These are phyloP conservation scores for Amphiprion ocellaris DNA, from an alignment of 2,113 vertebrate genomes.

Conservation along the genomic window DNA sequence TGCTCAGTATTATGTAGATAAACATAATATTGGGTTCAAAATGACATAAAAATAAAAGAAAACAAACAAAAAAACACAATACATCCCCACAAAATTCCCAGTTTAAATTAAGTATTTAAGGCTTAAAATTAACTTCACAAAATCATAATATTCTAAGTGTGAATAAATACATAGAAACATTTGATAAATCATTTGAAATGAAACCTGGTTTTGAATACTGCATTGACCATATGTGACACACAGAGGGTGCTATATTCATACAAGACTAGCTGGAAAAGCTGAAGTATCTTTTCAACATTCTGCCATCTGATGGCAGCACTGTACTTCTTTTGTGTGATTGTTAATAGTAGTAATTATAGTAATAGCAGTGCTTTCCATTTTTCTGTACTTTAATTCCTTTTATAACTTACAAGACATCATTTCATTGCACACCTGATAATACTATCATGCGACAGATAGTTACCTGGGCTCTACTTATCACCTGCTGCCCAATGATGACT, in stretches of 20 bases:
- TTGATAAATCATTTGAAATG: neutral
- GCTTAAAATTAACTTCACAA: neutral
- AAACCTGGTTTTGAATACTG: slow-evolving; percentile 8
- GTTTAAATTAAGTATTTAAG: neutral
- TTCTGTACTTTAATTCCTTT: neutral
- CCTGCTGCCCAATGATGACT: neutral
- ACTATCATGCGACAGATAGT: neutral
- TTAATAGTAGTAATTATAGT: neutral
- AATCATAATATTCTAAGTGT: neutral
- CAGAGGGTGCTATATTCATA: slow-evolving; percentile 58
- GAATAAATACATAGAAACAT: neutral
- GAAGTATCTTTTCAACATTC: neutral
- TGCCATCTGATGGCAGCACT: slow-evolving; percentile 68
- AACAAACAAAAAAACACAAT: no score
- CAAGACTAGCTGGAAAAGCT: neutral
- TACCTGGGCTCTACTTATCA: neutral
- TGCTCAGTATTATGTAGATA: no score
- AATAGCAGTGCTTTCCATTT: neutral
- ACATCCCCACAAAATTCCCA: neutral
- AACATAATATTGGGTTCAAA: no score
- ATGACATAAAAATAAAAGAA: no score
- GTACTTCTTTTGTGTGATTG: slow-evolving; percentile 8
- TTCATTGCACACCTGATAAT: neutral
- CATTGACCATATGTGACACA: neutral
- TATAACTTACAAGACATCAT: neutral